Evolutionary conservation across 2,113 vertebrate genomes (phyloP), one percentile per base, ranked within the genome.

Genomic region (Rhinogobius similis): DNA sequence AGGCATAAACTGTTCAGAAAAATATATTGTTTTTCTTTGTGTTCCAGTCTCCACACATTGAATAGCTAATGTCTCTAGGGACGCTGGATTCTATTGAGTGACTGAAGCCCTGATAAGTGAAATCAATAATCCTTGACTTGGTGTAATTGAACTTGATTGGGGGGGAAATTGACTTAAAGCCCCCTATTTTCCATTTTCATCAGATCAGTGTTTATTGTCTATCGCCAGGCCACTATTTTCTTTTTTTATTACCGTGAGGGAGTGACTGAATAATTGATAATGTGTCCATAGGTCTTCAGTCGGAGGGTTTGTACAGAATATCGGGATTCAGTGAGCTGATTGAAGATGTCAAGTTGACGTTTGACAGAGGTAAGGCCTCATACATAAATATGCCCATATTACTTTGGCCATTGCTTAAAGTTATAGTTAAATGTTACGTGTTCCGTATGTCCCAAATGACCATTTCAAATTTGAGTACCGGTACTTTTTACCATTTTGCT

Each of bases 271-370:
- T 41, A 43, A 26, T 43, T 63, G 12, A n/a, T 32, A 20, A n/a
- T 10, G 39, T 38, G 5, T 26, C 36, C 3, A 43, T 83, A 99
- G 98, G 98, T 92, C 94, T 99, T 72, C 94, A 97, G 89, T 99
- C 98, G 0, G 98, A 99, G 93, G 98, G 98, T 75, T 92, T 99
- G 0, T 99, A 99, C 92, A 94, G 97, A 91, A 94, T 99, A 74
- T 99, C 98, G 71, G 98, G 98, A 84, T 99, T 99, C 90, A 99
- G 96, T 61, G 98, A 99, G 82, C 93, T 98, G 74, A 97, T 99
- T 7, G 98, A 99, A 94, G 98, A 99, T 62, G 97, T 97, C 90
- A 99, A 99, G 93, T 92, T 99, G 93, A 93, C 97, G 21, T 99
- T 99, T 82, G 98, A 99, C 91, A 94, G 98, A 96, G 98, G 98